These are phyloP conservation scores for Brachionus asplanchnoidis DNA, from an alignment of 1,140 invertebrate genomes.

Conservation along the genomic window DNA sequence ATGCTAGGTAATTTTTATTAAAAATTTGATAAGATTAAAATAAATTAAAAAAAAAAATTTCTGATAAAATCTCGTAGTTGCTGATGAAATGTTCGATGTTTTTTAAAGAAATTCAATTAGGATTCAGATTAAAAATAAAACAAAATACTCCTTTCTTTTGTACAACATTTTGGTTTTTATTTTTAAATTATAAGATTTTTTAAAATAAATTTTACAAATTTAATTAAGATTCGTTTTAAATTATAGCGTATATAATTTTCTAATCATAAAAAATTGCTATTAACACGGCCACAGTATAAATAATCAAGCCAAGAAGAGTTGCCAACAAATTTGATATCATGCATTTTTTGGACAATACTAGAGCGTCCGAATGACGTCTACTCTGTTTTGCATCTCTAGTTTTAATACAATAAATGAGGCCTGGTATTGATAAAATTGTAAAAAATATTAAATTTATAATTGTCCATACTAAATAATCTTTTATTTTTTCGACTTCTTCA, in stretches of 20 bases:
- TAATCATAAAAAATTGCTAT: neutral
- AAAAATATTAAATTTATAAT: constrained; percentile 13
- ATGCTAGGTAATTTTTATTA: too few relatives aligned
- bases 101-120: too few relatives aligned
- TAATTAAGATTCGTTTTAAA: neutral
- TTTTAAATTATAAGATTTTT: neutral
- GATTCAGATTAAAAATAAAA: too few relatives aligned
- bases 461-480: neutral
- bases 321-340: neutral
- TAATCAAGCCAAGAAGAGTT: neutral
- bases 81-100: too few relatives aligned
- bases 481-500: neutral
- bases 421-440: neutral
- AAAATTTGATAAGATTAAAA: too few relatives aligned
- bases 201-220: neutral
- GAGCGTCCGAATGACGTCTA: neutral
- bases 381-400: neutral
- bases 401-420: neutral
- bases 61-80: too few relatives aligned
- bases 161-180: neutral
- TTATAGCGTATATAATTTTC: neutral
- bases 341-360: constrained; percentile 3
- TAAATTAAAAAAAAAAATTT: too few relatives aligned
- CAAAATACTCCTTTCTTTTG: too few relatives aligned
- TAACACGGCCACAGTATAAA: neutral